Evolutionary conservation across 2,888 invertebrate species (phyloP), one percentile per base, ranked within the genome.

Genomic region (Trichacis sp.): DNA sequence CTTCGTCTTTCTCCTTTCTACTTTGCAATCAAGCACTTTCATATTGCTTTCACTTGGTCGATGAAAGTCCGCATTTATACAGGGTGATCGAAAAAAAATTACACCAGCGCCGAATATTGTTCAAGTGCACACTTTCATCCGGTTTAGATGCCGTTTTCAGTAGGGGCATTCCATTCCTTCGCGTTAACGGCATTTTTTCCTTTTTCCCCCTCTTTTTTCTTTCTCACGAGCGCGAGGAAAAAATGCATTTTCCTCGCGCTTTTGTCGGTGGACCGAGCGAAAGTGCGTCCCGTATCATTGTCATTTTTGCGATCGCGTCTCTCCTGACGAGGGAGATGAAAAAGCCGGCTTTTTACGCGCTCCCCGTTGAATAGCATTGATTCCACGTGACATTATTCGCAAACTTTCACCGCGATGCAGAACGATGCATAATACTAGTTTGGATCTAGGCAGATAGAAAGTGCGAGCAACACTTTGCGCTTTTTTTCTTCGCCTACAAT

Each of bases 11-110:
- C 84, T 82, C 84, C 84, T 84, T 84, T 84, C 84, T 84, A 84
- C 84, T 84, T 84, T 83, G 81, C 82, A 83, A 84, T 84, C 84
- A 80, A 82, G 80, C 83, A 83, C 84, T 84, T 84, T 84, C 84
- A 84, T 84, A 84, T 84, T 82, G 84, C 84, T 83, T 84, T 84
- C 84, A 84, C 84, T 83, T 78, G 78, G 76, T 75, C 79, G 83
- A 84, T 83, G 83, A 84, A 84, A 84, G 83, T 84, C 68, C 75
- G 72, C 76, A 61, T 66, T 61, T 64, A 63, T 69, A 69, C 61
- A 54, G 57, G 57, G 63, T 69, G 63, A 59, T 62, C 54, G 58
- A 56, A 20, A 65, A 65, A 65, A 57, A 56, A 24, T 20, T 11
- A 30, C 24, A n/a, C 24, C 17, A 30, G 15, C 18, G 43, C 20